Percentiles rank a stretch among this genome's conserved stretches.
These are phyloP conservation scores for Cephus spinipes DNA, from an alignment of 2,888 invertebrate genomes.

Conservation along the genomic window DNA sequence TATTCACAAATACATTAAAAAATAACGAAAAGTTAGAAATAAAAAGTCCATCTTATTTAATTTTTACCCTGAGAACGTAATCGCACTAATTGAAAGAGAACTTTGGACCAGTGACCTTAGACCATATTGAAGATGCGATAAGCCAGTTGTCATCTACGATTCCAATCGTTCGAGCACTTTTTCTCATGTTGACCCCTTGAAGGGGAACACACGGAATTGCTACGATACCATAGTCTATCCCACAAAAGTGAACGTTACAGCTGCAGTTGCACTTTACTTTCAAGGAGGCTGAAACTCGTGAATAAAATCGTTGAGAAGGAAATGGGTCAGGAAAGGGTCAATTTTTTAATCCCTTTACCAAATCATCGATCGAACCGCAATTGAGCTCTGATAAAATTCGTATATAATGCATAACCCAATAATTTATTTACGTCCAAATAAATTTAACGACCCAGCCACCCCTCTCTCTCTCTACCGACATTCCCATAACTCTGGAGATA, in stretches of 20 bases:
- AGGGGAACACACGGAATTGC: neutral
- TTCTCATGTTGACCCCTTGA: neutral
- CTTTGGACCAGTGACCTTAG: neutral
- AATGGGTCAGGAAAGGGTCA: neutral
- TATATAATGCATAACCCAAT: neutral
- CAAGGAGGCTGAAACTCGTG: neutral
- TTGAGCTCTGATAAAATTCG: neutral
- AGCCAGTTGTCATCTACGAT: neutral
- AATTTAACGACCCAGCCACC: slow-evolving; percentile 25
- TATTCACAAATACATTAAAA: no score
- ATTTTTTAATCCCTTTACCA: neutral
- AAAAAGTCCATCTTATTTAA: no score
- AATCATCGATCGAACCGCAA: neutral
- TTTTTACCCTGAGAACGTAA: no score
- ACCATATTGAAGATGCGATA: neutral
- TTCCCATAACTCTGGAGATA: slow-evolving; percentile 26
- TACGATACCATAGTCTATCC: neutral
- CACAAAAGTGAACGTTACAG: neutral
- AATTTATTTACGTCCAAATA: slow-evolving; percentile 20
- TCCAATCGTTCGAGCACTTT: neutral
- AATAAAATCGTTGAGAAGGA: neutral
- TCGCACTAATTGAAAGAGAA: neutral
- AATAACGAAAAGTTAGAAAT: no score
- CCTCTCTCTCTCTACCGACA: neutral
- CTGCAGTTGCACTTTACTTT: neutral